phyloP scores from a whole-genome alignment of 2,888 invertebrate species.

The Phaonia tiefii region DNA sequence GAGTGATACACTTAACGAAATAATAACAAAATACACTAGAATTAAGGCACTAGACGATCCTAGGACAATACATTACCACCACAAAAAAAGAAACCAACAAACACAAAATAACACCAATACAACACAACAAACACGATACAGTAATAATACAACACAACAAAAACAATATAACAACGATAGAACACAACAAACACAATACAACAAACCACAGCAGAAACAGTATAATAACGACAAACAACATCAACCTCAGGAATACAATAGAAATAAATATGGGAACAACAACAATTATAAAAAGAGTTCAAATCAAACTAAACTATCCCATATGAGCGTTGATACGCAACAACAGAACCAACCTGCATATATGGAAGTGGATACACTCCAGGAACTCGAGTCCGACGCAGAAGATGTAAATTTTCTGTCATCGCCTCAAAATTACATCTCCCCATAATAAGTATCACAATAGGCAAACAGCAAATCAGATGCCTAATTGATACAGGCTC shows the following conservation, averaged over 20 bases:
- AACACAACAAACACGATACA: not conserved
- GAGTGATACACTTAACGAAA: not conserved
- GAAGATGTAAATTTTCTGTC: slow-evolving; percentile 32
- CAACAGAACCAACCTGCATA: no score
- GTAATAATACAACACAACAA: not conserved
- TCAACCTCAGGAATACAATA: slow-evolving; percentile 11
- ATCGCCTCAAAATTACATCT: slow-evolving; percentile 6
- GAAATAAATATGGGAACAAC: slow-evolving; percentile 17
- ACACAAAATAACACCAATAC: not conserved
- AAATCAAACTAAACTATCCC: slow-evolving; percentile 11
- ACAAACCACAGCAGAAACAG: no score
- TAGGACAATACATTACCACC: not conserved
- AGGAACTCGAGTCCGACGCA: not conserved
- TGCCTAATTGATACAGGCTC: slow-evolving; percentile 33
- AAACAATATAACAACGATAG: slow-evolving; percentile 5
- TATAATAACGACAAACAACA: slow-evolving; percentile 5
- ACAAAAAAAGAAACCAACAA: not conserved
- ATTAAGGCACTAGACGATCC: no score
- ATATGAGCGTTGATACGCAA: no score
- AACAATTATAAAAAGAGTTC: no score
- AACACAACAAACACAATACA: not conserved
- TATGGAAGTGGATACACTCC: slow-evolving; percentile 28
- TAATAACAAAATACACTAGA: not conserved
- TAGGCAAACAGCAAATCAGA: slow-evolving; percentile 27
- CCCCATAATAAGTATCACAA: slow-evolving; percentile 19